Conservation (phyloP, 2,797 vertebrate species). For the Sphenopsis melanotis region DNA sequence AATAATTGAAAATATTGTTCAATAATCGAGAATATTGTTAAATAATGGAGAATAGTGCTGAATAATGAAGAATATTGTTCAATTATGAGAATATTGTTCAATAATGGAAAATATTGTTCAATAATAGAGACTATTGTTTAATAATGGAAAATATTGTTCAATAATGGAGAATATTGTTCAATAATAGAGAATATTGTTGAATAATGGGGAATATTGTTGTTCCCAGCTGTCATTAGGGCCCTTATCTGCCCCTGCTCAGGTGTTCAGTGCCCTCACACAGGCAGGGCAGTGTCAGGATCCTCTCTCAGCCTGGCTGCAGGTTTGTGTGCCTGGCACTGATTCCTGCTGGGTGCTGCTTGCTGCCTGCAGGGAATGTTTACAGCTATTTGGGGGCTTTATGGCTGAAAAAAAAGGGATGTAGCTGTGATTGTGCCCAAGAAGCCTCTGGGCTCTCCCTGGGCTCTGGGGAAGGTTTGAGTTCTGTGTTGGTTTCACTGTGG, state of each 20-base stretch:
- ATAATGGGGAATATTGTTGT: not conserved
- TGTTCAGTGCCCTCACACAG: accelerated
- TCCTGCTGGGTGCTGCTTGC: not conserved
- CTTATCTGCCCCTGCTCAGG: not conserved
- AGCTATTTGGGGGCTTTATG: not conserved
- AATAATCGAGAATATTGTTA: not conserved
- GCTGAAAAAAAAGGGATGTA: accelerated
- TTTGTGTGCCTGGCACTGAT: not conserved
- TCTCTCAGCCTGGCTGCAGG: not conserved
- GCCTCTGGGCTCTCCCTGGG: not conserved
- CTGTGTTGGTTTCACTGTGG: not conserved
- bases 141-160: too few species aligned
- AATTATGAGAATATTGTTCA: too few species aligned
- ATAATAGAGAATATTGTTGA: too few species aligned
- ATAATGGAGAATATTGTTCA: too few species aligned
- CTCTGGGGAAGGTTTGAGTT: not conserved
- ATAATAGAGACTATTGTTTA: too few species aligned
- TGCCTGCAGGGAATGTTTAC: not conserved
- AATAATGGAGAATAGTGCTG: not conserved
- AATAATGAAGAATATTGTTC: not conserved
- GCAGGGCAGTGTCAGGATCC: not conserved
- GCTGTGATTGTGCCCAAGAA: not conserved
- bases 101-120: not conserved
- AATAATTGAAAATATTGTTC: too few species aligned
- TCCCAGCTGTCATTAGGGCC: not conserved